A percentile compares a stretch with the other conserved stretches of the same genome.
These are phyloP conservation scores for Teleopsis dalmanni DNA, from an alignment of 1,140 invertebrate species.

Conservation along the genomic window DNA sequence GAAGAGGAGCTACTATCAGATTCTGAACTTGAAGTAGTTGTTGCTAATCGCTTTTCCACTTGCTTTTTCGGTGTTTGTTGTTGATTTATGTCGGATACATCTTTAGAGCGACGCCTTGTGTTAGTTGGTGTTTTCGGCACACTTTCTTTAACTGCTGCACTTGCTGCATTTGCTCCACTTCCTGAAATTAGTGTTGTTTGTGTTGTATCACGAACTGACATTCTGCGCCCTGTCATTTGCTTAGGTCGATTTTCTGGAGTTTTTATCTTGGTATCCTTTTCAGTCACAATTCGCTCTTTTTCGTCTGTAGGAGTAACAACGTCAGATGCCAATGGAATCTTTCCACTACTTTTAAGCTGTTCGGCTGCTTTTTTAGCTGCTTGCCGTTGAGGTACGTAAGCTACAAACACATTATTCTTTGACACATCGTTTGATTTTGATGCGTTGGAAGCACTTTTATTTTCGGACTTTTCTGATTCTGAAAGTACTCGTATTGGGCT, in stretches of 20 bases:
- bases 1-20: slow-evolving; percentile 14
- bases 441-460: no score
- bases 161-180: slow-evolving; percentile 15
- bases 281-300: slow-evolving; percentile 8
- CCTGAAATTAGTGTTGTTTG: slow-evolving; percentile 12
- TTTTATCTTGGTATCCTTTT: slow-evolving; percentile 4
- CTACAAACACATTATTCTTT: slow-evolving; percentile 60
- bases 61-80: background rate
- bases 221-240: slow-evolving; percentile 13
- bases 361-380: slow-evolving; percentile 86
- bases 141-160: slow-evolving; percentile 20
- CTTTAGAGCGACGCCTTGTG: slow-evolving; percentile 13
- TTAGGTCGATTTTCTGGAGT: slow-evolving; percentile 11
- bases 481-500: background rate
- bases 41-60: background rate
- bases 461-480: background rate
- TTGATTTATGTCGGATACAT: background rate
- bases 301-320: slow-evolving; percentile 6
- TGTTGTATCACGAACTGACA: slow-evolving; percentile 21
- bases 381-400: slow-evolving; percentile 81
- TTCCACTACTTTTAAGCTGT: slow-evolving; percentile 76
- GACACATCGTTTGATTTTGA: slow-evolving; percentile 46
- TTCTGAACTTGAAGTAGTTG: slow-evolving; percentile 13
- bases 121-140: slow-evolving; percentile 20
- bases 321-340: slow-evolving; percentile 41